Evolutionary conservation across 2,888 invertebrate species (phyloP), one percentile per base, ranked within the genome.

Genomic region (Eupelmus urozonus): DNA sequence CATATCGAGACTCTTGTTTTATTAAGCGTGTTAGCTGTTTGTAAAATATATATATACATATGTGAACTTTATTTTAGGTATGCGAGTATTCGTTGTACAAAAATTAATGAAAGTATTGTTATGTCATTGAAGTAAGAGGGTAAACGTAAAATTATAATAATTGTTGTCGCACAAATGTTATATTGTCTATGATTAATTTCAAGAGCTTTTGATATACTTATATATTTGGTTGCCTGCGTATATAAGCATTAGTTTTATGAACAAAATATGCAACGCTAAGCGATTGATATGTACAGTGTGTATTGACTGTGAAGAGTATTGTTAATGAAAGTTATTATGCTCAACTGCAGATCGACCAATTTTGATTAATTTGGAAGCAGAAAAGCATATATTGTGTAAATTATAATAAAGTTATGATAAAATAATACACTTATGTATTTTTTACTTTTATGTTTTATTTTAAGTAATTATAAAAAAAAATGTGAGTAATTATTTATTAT

Each of bases 341-440:
- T 23, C 25, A 34, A 57, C 55, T 57, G 57, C 40, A 13, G 25
- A 55, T 57, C 57, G 42, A 57, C 11, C 11, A 16, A 49, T 55
- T 9, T 42, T 11, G 57, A 69, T 45, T 42, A 45, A 45, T 59
- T 70, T 45, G 23, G 25, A 27, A 25, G 42, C 25, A 45, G 42
- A 27, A 57, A n/a, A n/a, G 29, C 34, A 51, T 34, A 23, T 20
- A 18, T 27, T 49, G 29, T 49, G 49, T 71, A 57, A 57, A 71
- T 23, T 71, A 51, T 23, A 71, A 71, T 71, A 71, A 71, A 71
- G 34, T 49, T 59, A 51, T 23, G 23, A 71, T 57, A 25, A 11
- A 13, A 25, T 16, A 27, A 2, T 1, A 57, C 9, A 34, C 3
- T 34, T 5, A 3, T 5, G 34, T 34, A 34, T 34, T 34, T 34